Conservation (phyloP, 2,888 invertebrate genomes). For the Sinodicranocentrus sp. region DNA sequence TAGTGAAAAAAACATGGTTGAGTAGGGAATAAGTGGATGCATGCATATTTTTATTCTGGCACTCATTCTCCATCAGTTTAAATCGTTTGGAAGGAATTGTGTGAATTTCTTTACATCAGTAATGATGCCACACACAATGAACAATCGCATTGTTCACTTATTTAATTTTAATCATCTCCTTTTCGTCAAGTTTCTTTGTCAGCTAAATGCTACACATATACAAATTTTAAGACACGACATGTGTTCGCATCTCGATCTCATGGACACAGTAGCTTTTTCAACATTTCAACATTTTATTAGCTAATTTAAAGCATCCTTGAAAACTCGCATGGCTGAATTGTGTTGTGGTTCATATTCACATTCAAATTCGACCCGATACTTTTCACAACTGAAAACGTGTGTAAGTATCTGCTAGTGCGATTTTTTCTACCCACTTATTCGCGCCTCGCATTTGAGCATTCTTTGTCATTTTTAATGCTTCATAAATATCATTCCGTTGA, state of each 20-base stretch:
- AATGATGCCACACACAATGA: slow-evolving; percentile 43
- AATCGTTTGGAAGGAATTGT: not conserved
- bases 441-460: no score
- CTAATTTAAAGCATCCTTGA: slow-evolving; percentile 23
- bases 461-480: no score
- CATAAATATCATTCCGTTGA: no score
- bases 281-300: not conserved
- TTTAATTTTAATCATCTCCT: slow-evolving; percentile 45
- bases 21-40: not conserved
- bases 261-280: slow-evolving; percentile 1
- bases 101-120: slow-evolving; percentile 32
- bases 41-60: not conserved
- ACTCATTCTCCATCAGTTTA: not conserved
- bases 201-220: not conserved
- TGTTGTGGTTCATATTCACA: no score
- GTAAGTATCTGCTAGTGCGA: not conserved
- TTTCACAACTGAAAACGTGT: not conserved
- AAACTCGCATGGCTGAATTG: no score
- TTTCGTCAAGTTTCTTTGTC: slow-evolving; percentile 41
- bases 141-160: slow-evolving; percentile 26
- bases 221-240: slow-evolving; percentile 5
- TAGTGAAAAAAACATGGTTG: not conserved
- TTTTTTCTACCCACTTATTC: not conserved
- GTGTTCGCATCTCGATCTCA: slow-evolving; percentile 1
- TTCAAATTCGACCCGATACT: no score